Percentiles rank a stretch among this genome's conserved stretches.
Conservation (phyloP, 2,113 vertebrate genomes). For the Geothlypis trichas region DNA sequence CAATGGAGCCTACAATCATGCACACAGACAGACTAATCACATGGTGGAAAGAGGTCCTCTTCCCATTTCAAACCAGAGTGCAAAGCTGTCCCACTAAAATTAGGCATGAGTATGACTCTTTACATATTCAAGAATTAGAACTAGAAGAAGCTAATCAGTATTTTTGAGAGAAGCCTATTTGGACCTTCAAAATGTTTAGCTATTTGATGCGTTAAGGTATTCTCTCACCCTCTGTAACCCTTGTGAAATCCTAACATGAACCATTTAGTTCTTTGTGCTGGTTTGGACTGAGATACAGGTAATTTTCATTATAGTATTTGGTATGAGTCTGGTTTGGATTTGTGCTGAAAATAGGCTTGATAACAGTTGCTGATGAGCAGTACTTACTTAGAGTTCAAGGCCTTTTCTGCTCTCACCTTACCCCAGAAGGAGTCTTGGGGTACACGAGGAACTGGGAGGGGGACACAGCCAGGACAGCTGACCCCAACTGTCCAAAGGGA, state of each 20-base stretch:
- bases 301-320: neutral
- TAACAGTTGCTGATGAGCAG: neutral
- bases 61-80: neutral
- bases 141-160: neutral
- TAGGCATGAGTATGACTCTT: neutral
- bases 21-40: neutral
- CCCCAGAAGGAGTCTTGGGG: neutral
- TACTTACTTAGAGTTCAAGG: neutral
- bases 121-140: neutral
- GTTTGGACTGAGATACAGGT: neutral
- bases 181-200: neutral
- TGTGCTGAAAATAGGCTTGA: neutral
- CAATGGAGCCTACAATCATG: neutral
- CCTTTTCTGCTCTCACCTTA: neutral
- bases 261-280: neutral
- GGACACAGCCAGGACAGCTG: neutral
- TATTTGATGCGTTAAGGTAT: neutral
- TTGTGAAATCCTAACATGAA: conserved; percentile 4
- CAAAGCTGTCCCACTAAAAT: neutral
- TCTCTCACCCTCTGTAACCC: neutral
- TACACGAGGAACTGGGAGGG: neutral
- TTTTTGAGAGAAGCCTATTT: neutral
- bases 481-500: neutral
- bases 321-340: neutral
- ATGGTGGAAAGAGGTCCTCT: neutral